Percentiles rank a stretch among this genome's conserved stretches.
phyloP scores from a whole-genome alignment of 2,797 vertebrate species.

The Lepus oiostolus region DNA sequence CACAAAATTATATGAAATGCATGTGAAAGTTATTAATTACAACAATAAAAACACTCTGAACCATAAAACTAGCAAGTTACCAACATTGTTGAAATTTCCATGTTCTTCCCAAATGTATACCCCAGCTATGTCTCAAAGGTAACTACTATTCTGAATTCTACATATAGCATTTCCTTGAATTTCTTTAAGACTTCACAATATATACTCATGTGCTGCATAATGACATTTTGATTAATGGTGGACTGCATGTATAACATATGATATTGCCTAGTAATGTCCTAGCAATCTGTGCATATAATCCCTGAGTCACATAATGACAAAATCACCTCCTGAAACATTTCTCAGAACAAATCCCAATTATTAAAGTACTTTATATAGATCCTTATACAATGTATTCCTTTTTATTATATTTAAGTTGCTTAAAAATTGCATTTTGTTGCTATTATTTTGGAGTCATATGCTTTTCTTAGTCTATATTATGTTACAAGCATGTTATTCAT shows the following conservation, averaged over 20 bases:
- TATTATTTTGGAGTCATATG: background rate
- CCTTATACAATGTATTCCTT: background rate
- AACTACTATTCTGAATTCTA: background rate
- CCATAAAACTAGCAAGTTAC: background rate
- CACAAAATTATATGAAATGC: background rate
- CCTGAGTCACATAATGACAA: too few species aligned
- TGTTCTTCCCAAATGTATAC: background rate
- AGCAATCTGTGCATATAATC: too few species aligned
- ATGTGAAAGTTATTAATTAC: background rate
- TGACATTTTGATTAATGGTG: too few species aligned
- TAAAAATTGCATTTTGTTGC: background rate
- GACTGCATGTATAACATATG: too few species aligned
- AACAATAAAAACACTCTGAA: slow-evolving; percentile 16
- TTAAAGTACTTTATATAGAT: background rate
- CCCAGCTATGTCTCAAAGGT: background rate
- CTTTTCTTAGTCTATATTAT: slow-evolving; percentile 29
- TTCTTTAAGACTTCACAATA: background rate
- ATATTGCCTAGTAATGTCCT: too few species aligned
- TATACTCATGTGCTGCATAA: too few species aligned
- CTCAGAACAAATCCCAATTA: too few species aligned
- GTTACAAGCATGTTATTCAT: background rate
- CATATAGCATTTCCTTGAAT: slow-evolving; percentile 25
- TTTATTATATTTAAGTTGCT: slow-evolving; percentile 12
- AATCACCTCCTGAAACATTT: too few species aligned
- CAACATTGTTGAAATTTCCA: slow-evolving; percentile 45